A percentile compares a stretch with the other conserved stretches of the same genome.
Evolutionary conservation across 2,113 vertebrate genomes (phyloP).

Genomic region (Mola mola): DNA sequence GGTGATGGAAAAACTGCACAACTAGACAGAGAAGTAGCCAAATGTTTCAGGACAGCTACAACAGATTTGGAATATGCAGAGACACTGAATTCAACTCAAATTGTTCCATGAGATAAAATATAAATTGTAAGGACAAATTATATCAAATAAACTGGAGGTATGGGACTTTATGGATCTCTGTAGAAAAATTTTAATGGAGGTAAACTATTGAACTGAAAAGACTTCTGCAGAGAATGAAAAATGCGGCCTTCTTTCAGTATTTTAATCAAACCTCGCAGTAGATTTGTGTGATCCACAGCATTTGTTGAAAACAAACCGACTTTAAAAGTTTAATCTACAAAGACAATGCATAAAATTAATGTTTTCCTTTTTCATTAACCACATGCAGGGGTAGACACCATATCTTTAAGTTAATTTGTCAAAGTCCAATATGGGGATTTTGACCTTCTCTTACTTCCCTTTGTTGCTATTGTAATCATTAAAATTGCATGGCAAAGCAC

Average conservation of each 20-base stretch:
- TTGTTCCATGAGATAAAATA: background rate
- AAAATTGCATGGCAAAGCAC: constrained; percentile 33
- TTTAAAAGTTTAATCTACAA: background rate
- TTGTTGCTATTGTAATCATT: constrained; percentile 33
- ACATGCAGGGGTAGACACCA: background rate
- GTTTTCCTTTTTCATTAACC: constrained; percentile 3
- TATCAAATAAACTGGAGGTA: background rate
- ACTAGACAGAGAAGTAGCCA: too few relatives aligned
- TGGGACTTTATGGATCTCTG: background rate
- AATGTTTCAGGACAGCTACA: background rate
- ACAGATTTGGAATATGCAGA: background rate
- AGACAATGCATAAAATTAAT: constrained; percentile 2
- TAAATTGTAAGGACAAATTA: constrained; percentile 6
- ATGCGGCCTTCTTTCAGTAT: background rate
- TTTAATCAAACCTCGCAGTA: background rate
- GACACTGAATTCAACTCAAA: background rate
- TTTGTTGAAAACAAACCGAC: background rate
- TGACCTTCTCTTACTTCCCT: constrained; percentile 33
- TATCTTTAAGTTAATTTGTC: constrained; percentile 50
- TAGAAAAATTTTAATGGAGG: background rate
- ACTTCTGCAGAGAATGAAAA: background rate
- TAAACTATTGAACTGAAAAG: constrained; percentile 9
- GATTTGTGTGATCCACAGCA: background rate
- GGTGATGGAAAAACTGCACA: constrained; percentile 88
- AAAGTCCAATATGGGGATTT: constrained; percentile 37